Evolutionary conservation across 2,888 invertebrate species (phyloP), one percentile per base, ranked within the genome.

Genomic region (Thymelicus sylvestris): DNA sequence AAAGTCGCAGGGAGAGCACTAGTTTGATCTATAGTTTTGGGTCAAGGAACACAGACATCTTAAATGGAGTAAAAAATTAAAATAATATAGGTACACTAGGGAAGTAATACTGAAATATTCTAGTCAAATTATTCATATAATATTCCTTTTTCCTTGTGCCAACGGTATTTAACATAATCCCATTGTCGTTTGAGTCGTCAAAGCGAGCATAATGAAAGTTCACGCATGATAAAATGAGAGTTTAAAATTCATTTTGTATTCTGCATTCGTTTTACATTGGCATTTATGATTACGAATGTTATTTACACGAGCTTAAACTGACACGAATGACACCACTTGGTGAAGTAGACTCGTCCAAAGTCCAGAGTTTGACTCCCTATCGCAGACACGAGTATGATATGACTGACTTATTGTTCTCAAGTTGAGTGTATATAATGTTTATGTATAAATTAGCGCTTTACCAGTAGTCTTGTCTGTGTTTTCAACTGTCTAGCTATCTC

Each of bases 171-270:
- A 12, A 38, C 38, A 57, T 38, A 57, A 57, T 57, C 31, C 38
- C 31, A 38, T 57, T 57, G 31, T 57, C 57, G 38, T 57, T 31
- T 6, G 57, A 57, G 31, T 38, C 57, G 38, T 57, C 57, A 57
- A 57, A 57, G 57, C 38, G 13, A 38, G 31, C 31, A 31, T 57
- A 57, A 38, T 38, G 31, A 57, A 31, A 10, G 57, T 38, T 57
- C 57, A 57, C 38, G 57, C 57, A 57, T 57, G 31, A 57, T 57
- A 57, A 57, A 57, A 57, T 57, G 38, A 7, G 47, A 47, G 38
- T 38, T 57, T 57, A 38, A 31, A 57, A 57, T 57, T 57, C 31
- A 57, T 57, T 57, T 13, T 57, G 57, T 13, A 57, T 57, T 38
- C 31, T 13, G 57, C 31, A 57, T 38, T 13, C 31, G 31, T 38